Evolutionary conservation across 2,113 vertebrate species (phyloP).

Genomic region (Oryzias woworae): DNA sequence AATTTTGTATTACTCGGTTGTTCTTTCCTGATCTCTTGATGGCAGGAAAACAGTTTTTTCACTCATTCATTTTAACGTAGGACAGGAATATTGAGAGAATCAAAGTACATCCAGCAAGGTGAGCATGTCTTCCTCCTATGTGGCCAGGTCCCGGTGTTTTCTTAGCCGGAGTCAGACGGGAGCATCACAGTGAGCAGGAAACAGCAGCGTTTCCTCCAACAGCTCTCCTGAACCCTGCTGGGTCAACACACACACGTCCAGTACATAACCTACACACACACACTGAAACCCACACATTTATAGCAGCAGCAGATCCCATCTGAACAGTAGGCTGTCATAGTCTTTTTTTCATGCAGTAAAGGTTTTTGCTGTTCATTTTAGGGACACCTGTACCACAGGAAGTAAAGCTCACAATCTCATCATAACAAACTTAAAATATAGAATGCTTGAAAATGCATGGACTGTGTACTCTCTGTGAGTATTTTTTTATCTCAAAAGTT

Average conservation of each 20-base stretch:
- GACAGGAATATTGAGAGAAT: background rate
- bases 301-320: constrained; percentile 11
- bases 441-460: too few relatives aligned
- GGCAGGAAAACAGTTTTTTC: too few relatives aligned
- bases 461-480: too few relatives aligned
- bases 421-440: too few relatives aligned
- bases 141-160: constrained; percentile 57
- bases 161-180: constrained; percentile 62
- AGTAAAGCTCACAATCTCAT: too few relatives aligned
- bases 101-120: constrained; percentile 20
- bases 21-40: too few relatives aligned
- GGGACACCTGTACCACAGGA: too few relatives aligned
- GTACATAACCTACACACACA: background rate
- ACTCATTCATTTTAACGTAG: too few relatives aligned
- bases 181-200: constrained; percentile 62
- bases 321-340: background rate
- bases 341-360: background rate
- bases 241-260: constrained; percentile 33
- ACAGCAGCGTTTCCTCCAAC: constrained; percentile 61
- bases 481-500: too few relatives aligned
- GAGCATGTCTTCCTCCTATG: constrained; percentile 23
- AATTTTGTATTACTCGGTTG: too few relatives aligned
- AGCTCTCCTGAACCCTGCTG: constrained; percentile 45
- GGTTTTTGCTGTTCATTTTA: too few relatives aligned
- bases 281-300: background rate